A percentile compares a stretch with the other conserved stretches of the same genome.
Conservation (phyloP, 2,797 vertebrate species). For the Peromyscus nudipes region DNA sequence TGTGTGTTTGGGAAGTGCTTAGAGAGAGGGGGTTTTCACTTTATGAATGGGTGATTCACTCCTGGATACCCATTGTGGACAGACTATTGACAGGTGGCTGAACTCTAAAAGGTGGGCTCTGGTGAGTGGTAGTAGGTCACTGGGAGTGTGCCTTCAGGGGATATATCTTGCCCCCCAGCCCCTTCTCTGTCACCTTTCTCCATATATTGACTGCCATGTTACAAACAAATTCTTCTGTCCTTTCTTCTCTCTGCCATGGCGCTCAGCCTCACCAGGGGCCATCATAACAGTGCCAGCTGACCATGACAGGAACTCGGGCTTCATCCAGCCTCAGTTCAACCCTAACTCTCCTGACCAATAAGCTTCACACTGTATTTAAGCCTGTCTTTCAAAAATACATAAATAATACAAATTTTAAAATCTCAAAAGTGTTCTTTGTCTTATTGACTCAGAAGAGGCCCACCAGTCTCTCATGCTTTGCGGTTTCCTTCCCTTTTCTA, state of each 20-base stretch:
- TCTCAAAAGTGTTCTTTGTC: background rate
- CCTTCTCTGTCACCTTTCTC: background rate
- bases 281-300: background rate
- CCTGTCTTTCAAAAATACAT: background rate
- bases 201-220: no score
- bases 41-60: background rate
- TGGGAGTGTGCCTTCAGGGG: background rate
- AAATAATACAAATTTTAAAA: slow-evolving; percentile 12
- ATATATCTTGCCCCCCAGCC: no score
- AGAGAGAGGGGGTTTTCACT: background rate
- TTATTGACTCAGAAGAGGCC: background rate
- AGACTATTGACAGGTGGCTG: background rate
- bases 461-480: background rate
- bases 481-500: no score
- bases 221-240: background rate
- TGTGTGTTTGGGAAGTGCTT: background rate
- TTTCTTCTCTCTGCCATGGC: background rate
- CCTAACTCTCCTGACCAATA: background rate
- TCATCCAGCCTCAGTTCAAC: background rate
- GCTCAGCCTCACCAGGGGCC: background rate
- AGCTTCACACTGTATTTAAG: background rate
- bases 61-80: no score
- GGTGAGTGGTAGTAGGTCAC: no score
- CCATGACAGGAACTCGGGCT: background rate
- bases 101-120: background rate